phyloP scores from a whole-genome alignment of 2,797 vertebrate species.

The Sciurus carolinensis region DNA sequence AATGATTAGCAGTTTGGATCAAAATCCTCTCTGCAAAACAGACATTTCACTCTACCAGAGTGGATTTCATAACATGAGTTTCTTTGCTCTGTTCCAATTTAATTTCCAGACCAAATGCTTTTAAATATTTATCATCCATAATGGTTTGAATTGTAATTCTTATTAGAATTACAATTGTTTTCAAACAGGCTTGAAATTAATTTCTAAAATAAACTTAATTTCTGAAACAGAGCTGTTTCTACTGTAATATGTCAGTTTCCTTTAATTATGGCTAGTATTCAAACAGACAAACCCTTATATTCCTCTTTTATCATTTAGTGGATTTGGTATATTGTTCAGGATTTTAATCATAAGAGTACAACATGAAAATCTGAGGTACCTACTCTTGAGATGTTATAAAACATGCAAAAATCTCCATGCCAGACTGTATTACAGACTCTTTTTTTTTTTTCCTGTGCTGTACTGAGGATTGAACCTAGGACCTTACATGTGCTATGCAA shows the following conservation, averaged over 20 bases:
- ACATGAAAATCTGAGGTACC: slow-evolving; percentile 11
- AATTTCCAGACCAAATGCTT: slow-evolving; percentile 81
- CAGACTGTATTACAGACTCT: neutral
- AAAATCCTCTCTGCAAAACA: slow-evolving; percentile 63
- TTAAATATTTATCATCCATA: slow-evolving; percentile 83
- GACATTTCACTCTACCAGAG: slow-evolving; percentile 48
- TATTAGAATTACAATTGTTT: slow-evolving; percentile 83
- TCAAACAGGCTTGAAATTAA: slow-evolving; percentile 85
- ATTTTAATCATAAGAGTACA: slow-evolving; percentile 11
- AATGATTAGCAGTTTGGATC: slow-evolving; percentile 55
- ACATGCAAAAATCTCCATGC: neutral
- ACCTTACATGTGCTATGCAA: too few relatives aligned
- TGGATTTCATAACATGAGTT: slow-evolving; percentile 64
- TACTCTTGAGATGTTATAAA: neutral
- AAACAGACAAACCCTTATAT: neutral
- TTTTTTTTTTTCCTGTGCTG: neutral
- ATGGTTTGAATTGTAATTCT: slow-evolving; percentile 82
- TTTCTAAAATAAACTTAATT: slow-evolving; percentile 79
- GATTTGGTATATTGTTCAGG: neutral
- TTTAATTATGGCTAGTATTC: slow-evolving; percentile 60
- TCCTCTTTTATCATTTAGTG: slow-evolving; percentile 25
- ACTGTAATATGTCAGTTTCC: slow-evolving; percentile 38
- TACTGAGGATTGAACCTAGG: neutral
- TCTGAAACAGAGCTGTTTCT: slow-evolving; percentile 64
- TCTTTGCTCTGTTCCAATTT: slow-evolving; percentile 77